phyloP scores from a whole-genome alignment of 2,113 vertebrate genomes.

The Ivindomyrus marchei region DNA sequence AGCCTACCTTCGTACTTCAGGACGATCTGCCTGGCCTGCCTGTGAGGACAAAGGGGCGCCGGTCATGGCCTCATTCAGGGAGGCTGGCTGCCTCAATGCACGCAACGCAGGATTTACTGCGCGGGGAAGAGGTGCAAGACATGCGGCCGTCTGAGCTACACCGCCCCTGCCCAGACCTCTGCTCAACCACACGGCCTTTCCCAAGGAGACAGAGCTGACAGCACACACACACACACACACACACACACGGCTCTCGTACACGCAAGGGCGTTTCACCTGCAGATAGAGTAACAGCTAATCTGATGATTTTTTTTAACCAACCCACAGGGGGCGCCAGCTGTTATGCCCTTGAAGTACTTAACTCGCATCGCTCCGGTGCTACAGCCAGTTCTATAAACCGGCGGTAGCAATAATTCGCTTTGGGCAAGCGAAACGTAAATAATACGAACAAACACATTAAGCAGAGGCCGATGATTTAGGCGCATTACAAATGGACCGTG shows the following conservation, averaged over 20 bases:
- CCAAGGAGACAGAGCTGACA: background rate
- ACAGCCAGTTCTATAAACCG: background rate
- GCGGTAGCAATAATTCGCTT: background rate
- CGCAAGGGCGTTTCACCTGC: background rate
- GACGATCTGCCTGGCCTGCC: slow-evolving; percentile 87
- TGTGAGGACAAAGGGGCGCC: slow-evolving; percentile 42
- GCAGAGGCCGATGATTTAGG: background rate
- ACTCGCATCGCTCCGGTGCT: background rate
- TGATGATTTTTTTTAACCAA: background rate
- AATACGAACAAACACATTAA: background rate
- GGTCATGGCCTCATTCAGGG: background rate
- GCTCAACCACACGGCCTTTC: background rate
- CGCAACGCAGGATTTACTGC: background rate
- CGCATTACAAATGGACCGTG: background rate
- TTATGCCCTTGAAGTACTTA: background rate
- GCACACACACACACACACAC: background rate
- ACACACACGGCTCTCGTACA: background rate
- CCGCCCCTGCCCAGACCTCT: background rate
- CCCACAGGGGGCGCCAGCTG: background rate
- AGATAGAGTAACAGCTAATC: background rate
- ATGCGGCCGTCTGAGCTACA: background rate
- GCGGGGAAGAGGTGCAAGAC: background rate
- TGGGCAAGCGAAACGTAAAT: background rate
- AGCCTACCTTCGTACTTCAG: slow-evolving; percentile 87
- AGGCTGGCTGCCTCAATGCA: background rate